A percentile compares a stretch with the other conserved stretches of the same genome.
phyloP scores from a whole-genome alignment of 2,888 invertebrate genomes.

The Entomobrya multifasciata region DNA sequence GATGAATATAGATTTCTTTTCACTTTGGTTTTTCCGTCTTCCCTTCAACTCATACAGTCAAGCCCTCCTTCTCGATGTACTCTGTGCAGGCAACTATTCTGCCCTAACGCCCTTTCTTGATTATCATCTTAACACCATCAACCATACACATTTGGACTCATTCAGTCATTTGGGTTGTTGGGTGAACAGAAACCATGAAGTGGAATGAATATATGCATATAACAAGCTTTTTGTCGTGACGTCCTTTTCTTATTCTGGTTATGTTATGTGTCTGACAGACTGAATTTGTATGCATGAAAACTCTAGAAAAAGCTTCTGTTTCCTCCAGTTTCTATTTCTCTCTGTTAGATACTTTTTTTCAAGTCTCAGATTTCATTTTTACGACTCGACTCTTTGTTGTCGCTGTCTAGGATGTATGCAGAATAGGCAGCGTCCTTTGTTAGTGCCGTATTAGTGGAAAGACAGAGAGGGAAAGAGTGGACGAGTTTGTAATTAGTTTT shows the following conservation, averaged over 20 bases:
- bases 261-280: neutral
- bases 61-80: slow-evolving; percentile 41
- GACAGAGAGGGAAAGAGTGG: neutral
- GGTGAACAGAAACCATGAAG: neutral
- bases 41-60: neutral
- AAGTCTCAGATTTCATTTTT: slow-evolving; percentile 64
- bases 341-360: slow-evolving; percentile 47
- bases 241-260: too few species aligned
- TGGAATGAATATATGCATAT: slow-evolving; percentile 13
- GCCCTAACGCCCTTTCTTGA: slow-evolving; percentile 73
- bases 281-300: slow-evolving; percentile 49
- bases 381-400: slow-evolving; percentile 5
- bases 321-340: slow-evolving; percentile 45
- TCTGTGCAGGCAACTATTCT: slow-evolving; percentile 58
- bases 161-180: neutral
- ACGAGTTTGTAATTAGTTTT: slow-evolving; percentile 37
- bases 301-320: slow-evolving; percentile 45
- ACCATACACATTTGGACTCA: slow-evolving; percentile 17
- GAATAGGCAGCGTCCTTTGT: slow-evolving; percentile 11
- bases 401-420: slow-evolving; percentile 2
- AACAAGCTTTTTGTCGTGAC: neutral
- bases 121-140: slow-evolving; percentile 67
- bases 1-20: slow-evolving; percentile 72
- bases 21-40: slow-evolving; percentile 37
- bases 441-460: neutral